These are phyloP conservation scores for Phortica okadai DNA, from an alignment of 2,888 invertebrate genomes.

Conservation along the genomic window DNA sequence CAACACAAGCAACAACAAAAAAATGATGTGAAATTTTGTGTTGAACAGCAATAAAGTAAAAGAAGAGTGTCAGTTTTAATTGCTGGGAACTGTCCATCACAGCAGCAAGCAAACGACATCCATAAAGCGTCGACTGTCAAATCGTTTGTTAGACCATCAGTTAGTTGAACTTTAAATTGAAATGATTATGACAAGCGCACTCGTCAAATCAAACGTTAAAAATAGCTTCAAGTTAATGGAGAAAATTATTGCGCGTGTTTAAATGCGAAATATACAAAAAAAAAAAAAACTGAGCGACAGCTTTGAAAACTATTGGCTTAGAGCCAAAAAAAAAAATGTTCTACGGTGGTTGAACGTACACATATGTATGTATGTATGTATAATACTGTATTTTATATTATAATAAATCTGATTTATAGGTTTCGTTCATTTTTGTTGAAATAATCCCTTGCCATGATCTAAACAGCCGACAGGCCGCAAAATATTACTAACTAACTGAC, in stretches of 20 bases:
- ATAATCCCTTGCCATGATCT: conserved; percentile 24
- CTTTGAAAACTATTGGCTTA: conserved; percentile 13
- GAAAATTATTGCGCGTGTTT: conserved; percentile 6
- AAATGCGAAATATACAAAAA: neutral
- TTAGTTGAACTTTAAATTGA: neutral
- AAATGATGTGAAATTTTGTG: neutral
- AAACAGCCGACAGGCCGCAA: neutral
- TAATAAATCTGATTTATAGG: conserved; percentile 28
- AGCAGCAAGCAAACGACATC: neutral
- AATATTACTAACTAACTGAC: neutral
- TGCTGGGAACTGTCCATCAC: neutral
- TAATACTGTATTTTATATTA: neutral
- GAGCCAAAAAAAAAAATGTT: neutral
- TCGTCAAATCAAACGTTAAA: neutral
- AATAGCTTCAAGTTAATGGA: neutral
- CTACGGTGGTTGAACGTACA: neutral
- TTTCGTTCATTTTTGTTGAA: conserved; percentile 27
- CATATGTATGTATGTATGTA: neutral
- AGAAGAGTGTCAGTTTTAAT: neutral
- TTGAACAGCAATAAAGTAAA: neutral
- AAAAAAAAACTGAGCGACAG: neutral
- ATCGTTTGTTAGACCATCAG: neutral
- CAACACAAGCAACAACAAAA: neutral
- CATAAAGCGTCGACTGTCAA: neutral
- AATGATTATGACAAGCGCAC: neutral